A percentile compares a stretch with the other conserved stretches of the same genome.
phyloP scores from a whole-genome alignment of 2,888 invertebrate genomes.

The Tenodera sinensis region DNA sequence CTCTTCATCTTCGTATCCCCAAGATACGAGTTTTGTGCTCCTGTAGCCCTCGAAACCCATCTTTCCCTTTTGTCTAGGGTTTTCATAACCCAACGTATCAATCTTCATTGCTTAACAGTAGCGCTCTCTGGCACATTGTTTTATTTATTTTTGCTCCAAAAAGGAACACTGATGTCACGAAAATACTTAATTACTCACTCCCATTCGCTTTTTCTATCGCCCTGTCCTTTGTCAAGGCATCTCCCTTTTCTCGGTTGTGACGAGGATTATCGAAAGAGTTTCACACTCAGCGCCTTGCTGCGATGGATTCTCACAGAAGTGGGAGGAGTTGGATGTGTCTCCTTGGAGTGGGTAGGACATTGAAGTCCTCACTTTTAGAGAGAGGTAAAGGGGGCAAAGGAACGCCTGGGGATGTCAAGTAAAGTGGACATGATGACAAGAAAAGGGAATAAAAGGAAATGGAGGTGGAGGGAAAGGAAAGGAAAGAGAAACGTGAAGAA shows the following conservation, averaged over 20 bases:
- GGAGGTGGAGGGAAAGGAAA: background rate
- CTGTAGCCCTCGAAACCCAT: too few relatives aligned
- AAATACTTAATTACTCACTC: slow-evolving; percentile 4
- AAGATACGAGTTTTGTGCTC: background rate
- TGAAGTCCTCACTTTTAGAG: too few relatives aligned
- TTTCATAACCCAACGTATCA: slow-evolving; percentile 16
- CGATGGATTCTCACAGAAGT: too few relatives aligned
- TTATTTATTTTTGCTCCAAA: background rate
- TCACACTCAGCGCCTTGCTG: too few relatives aligned
- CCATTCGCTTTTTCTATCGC: background rate
- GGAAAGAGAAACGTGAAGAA: too few relatives aligned
- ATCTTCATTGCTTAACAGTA: slow-evolving; percentile 1
- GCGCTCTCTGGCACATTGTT: background rate
- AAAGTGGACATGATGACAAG: background rate
- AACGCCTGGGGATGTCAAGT: background rate
- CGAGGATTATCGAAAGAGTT: too few relatives aligned
- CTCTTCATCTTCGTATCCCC: background rate
- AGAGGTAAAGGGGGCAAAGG: too few relatives aligned
- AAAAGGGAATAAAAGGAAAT: background rate
- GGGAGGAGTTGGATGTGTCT: too few relatives aligned
- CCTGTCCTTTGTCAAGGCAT: background rate
- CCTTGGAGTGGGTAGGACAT: too few relatives aligned
- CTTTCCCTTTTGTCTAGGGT: background rate
- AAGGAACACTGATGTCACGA: background rate
- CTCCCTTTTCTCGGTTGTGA: background rate